Percentiles rank a stretch among this genome's conserved stretches.
Evolutionary conservation across 2,888 invertebrate genomes (phyloP).

Genomic region (Hanleya hanleyi): DNA sequence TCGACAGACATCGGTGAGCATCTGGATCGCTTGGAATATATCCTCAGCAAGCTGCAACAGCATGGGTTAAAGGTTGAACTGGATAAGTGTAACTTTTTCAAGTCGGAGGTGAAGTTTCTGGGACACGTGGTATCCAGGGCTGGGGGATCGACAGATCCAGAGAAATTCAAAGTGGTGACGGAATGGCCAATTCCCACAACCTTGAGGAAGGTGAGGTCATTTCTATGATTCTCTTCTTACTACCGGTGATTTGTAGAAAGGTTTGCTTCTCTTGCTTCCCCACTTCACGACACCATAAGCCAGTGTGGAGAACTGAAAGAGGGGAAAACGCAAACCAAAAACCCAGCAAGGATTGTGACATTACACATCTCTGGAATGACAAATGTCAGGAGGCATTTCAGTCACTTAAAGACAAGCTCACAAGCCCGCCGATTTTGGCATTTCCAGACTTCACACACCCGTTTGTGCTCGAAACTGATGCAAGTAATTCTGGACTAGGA

Average conservation of each 20-base stretch:
- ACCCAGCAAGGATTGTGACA: not conserved
- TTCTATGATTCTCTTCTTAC: constrained; percentile 31
- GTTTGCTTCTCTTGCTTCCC: constrained; percentile 19
- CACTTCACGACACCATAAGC: constrained; percentile 17
- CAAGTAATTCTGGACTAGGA: constrained; percentile 18
- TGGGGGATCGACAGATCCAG: constrained; percentile 18
- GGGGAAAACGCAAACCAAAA: not conserved
- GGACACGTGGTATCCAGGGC: constrained; percentile 33
- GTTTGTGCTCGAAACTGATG: constrained; percentile 24
- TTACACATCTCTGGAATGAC: constrained; percentile 14
- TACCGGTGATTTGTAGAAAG: constrained; percentile 30
- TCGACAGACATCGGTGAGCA: constrained; percentile 25
- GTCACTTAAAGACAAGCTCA: constrained; percentile 26
- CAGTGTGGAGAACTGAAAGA: constrained; percentile 8
- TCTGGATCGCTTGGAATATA: constrained; percentile 23
- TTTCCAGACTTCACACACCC: constrained; percentile 27
- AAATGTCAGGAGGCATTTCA: constrained; percentile 32
- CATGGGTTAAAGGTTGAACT: constrained; percentile 33
- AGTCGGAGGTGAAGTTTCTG: constrained; percentile 24
- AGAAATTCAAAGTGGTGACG: constrained; percentile 16
- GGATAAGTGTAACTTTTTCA: constrained; percentile 32
- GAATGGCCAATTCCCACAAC: constrained; percentile 25
- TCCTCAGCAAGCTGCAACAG: constrained; percentile 18
- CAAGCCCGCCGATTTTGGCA: constrained; percentile 28
- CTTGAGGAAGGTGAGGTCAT: constrained; percentile 25